phyloP scores from a whole-genome alignment of 2,113 vertebrate species.

The Sterna hirundo region DNA sequence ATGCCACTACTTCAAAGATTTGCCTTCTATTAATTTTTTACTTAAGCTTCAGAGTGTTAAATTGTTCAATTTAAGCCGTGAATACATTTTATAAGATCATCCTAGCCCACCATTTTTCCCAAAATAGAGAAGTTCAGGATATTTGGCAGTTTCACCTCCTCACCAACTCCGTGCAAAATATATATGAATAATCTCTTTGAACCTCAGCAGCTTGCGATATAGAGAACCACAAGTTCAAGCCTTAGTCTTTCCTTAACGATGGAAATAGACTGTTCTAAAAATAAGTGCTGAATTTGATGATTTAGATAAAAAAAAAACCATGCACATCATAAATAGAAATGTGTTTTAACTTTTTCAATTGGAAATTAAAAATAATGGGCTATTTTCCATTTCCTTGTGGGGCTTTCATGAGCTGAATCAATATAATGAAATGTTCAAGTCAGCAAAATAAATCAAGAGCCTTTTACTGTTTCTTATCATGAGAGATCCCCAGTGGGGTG shows the following conservation, averaged over 20 bases:
- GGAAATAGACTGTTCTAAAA: conserved; percentile 61
- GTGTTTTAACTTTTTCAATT: conserved; percentile 57
- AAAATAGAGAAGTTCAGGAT: conserved; percentile 64
- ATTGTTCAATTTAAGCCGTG: conserved; percentile 61
- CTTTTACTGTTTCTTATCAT: conserved; percentile 62
- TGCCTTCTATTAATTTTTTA: conserved; percentile 60
- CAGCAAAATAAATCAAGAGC: conserved; percentile 66
- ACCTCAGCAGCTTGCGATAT: conserved; percentile 36
- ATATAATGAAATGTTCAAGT: conserved; percentile 67
- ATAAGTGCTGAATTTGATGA: conserved; percentile 60
- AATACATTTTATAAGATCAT: conserved; percentile 56
- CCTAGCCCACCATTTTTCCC: conserved; percentile 43
- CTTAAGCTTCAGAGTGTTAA: conserved; percentile 63
- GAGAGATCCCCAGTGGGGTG: conserved; percentile 41
- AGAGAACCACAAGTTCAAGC: conserved; percentile 53
- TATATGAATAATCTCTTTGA: conserved; percentile 60
- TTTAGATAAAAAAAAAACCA: conserved; percentile 21
- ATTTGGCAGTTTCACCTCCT: conserved; percentile 58
- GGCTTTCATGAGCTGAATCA: conserved; percentile 56
- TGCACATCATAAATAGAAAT: conserved; percentile 54
- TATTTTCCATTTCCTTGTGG: conserved; percentile 64
- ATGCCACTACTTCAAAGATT: conserved; percentile 69
- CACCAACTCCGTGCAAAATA: conserved; percentile 42
- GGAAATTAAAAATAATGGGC: conserved; percentile 69
- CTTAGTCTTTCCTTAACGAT: conserved; percentile 42